Evolutionary conservation across 2,888 invertebrate species (phyloP).

Genomic region (Apodemia hepburni): DNA sequence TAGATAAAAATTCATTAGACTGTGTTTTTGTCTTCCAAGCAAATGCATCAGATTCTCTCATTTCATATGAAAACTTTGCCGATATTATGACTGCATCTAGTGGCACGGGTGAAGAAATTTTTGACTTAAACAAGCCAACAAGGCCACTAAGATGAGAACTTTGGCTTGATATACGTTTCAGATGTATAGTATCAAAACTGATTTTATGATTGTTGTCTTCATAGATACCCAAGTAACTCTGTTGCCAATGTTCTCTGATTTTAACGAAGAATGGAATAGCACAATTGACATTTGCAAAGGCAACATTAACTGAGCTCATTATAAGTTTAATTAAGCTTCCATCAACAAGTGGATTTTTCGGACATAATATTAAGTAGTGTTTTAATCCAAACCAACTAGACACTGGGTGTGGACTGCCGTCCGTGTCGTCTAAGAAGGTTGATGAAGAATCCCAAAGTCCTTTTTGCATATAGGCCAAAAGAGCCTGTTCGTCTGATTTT

Average conservation of each 20-base stretch:
- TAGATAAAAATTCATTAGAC: slow-evolving; percentile 68
- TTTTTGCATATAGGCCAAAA: slow-evolving; percentile 68
- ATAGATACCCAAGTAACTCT: slow-evolving; percentile 89
- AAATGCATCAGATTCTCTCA: slow-evolving; percentile 81
- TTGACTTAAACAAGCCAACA: slow-evolving; percentile 93
- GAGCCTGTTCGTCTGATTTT: slow-evolving; percentile 73
- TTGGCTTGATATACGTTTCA: slow-evolving; percentile 89
- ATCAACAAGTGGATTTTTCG: slow-evolving; percentile 81
- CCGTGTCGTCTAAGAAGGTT: slow-evolving; percentile 59
- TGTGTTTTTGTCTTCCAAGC: slow-evolving; percentile 80
- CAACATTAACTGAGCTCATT: slow-evolving; percentile 90
- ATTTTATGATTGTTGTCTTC: slow-evolving; percentile 88
- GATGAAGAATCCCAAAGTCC: slow-evolving; percentile 65
- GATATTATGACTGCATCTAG: slow-evolving; percentile 85
- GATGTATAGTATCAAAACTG: slow-evolving; percentile 94
- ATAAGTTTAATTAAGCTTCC: slow-evolving; percentile 88
- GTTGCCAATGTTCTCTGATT: slow-evolving; percentile 89
- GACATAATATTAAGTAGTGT: slow-evolving; percentile 89
- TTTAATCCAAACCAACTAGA: slow-evolving; percentile 90
- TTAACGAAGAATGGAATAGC: slow-evolving; percentile 93
- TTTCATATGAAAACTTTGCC: slow-evolving; percentile 86
- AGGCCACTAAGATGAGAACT: slow-evolving; percentile 92
- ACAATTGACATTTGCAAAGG: slow-evolving; percentile 89
- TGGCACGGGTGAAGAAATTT: slow-evolving; percentile 84
- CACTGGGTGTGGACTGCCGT: slow-evolving; percentile 79